Evolutionary conservation across 1,140 invertebrate genomes (phyloP), one percentile per base, ranked within the genome.

Genomic region (Dreissena polymorpha): DNA sequence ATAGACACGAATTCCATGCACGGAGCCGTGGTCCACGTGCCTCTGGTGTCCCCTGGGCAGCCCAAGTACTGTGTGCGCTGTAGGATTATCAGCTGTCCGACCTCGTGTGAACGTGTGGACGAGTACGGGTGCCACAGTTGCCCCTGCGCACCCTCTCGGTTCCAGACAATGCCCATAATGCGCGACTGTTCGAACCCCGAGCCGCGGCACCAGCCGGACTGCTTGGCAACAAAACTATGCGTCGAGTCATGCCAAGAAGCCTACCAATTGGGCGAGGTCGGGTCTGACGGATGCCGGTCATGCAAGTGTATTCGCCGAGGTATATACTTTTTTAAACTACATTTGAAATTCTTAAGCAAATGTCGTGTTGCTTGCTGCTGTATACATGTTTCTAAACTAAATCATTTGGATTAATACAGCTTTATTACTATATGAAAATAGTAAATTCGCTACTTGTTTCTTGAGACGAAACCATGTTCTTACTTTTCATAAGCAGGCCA

Each of bases 81-180:
- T 21, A 23, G 21, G 18, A 80, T 80, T 51, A 25, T 70, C 0
- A 77, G 64, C 25, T 80, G 67, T 51, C 77, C 77, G 10, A 29
- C 23, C 12, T 68, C 67, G 7, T 80, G 77, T 39, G 68, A 71
- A 50, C 53, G 67, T 18, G 18, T 63, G 18, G 77, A 80, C 27
- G 53, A 80, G 39, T 71, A 64, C 21, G 77, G 69, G 13, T 80
- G 77, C 50, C 21, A 64, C 10, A 80, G 68, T 50, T 80, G 77
- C 29, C 77, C 77, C n/a, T 80, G 77, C 39, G 75, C 75, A n/a
- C 75, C 75, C n/a, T 67, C 60, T 16, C 65, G 60, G 13, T 68
- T 65, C n/a, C 75, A 77, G 51, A 77, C 75, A 10, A 77, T 77
- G 75, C 75, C 60, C 18, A 64, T 68, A 55, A 53, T 68, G 21